A percentile compares a stretch with the other conserved stretches of the same genome.
Evolutionary conservation across 1,140 invertebrate genomes (phyloP).

Genomic region (Aplysia californica): DNA sequence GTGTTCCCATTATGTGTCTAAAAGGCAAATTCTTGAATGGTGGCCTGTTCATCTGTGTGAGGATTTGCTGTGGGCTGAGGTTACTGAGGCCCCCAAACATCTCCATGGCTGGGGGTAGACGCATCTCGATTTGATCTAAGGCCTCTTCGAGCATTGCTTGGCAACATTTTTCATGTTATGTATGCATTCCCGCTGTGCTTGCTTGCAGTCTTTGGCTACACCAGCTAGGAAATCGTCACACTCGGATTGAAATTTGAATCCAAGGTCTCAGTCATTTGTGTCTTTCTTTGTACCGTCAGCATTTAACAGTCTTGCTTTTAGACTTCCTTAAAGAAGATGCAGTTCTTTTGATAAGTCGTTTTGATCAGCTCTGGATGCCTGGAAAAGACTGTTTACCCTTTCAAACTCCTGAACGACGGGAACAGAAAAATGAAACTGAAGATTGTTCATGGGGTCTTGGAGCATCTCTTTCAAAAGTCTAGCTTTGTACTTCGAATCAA

Average conservation of each 20-base stretch:
- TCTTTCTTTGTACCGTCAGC: not conserved
- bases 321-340: not conserved
- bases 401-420: slow-evolving; percentile 5
- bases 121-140: not conserved
- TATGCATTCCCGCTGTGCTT: not conserved
- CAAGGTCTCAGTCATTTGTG: not conserved
- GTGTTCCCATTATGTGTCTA: not conserved
- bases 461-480: slow-evolving; percentile 9
- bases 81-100: not conserved
- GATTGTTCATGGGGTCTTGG: not conserved
- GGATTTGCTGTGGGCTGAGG: not conserved
- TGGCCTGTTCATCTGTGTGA: not conserved
- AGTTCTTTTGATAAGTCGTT: not conserved
- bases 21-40: not conserved
- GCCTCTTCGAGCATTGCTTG: not conserved
- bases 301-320: not conserved
- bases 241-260: not conserved
- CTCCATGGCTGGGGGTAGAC: not conserved
- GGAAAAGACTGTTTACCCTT: not conserved
- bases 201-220: not conserved
- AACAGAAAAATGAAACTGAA: not conserved
- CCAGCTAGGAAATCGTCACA: not conserved
- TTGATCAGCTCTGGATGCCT: not conserved
- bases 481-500: not conserved
- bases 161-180: not conserved